Evolutionary conservation across 2,888 invertebrate genomes (phyloP), one percentile per base, ranked within the genome.

Genomic region (Conomelus anceps): DNA sequence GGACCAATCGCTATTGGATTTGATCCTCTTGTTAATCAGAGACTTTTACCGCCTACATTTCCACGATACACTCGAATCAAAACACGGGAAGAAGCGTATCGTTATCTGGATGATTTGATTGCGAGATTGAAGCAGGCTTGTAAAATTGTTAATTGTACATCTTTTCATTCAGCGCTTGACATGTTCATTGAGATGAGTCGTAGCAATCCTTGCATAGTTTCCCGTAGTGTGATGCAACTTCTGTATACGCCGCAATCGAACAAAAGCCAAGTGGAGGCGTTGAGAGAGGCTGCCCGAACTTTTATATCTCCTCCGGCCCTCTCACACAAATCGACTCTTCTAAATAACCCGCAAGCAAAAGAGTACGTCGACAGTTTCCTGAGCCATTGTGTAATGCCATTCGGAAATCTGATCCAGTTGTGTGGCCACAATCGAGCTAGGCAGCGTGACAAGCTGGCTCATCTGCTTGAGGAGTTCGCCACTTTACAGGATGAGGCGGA

Each of bases 21-120:
- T 94, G 98, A 99, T 92, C 98, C 99, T 3, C 96, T 98, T 93
- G 97, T 99, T 86, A 99, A 99, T 94, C 99, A 99, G 93, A 95
- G 98, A 85, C 94, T 99, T 88, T 94, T 99, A 89, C 99, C 99
- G n/a, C 99, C 99, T 0, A 99, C 99, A 22, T 99, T 99, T 94
- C 99, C 99, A 0, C 96, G 99, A 22, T 99, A 98, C 93, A 98
- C 98, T 0, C 97, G 98, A 93, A 98, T 99, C 92, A 97, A 97
- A 92, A 93, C 94, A 0, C 94, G 96, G 91, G 94, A 94, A 88
- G 97, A 97, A 92, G 97, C 98, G 41, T 93, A 98, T 90, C 94
- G 95, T 91, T 97, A 97, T 93, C 95, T 98, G 92, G 96, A 97
- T 92, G 96, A 96, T 92, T 95, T 99, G 92, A 95, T 98, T n/a